Evolutionary conservation across 1,140 invertebrate genomes (phyloP).

Genomic region (Vollenhovia emeryi): DNA sequence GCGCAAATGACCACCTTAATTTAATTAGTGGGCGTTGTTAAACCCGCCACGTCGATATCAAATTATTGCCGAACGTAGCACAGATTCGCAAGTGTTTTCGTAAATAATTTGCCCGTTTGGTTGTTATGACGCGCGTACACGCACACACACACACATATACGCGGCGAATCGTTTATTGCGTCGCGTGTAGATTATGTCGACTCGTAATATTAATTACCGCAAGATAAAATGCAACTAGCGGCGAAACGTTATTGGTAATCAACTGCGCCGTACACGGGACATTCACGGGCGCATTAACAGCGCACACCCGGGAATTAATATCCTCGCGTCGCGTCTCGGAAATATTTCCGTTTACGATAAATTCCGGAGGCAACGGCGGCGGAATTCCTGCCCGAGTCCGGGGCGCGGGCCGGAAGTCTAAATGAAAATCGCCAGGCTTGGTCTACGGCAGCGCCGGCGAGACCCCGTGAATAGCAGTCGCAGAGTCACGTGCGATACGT

Average conservation of each 20-base stretch:
- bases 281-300: conserved; percentile 30
- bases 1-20: conserved; percentile 7
- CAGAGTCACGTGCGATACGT: conserved; percentile 25
- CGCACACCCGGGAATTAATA: conserved; percentile 43
- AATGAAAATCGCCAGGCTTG: conserved; percentile 50
- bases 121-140: background rate
- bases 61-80: conserved; percentile 31
- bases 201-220: conserved; percentile 43
- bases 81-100: conserved; percentile 33
- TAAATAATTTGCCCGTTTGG: conserved; percentile 23
- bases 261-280: background rate
- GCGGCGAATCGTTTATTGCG: background rate
- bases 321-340: conserved; percentile 26
- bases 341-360: conserved; percentile 62
- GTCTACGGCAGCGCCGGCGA: background rate
- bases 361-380: conserved; percentile 47
- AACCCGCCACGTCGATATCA: conserved; percentile 25
- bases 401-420: conserved; percentile 44
- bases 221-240: conserved; percentile 33
- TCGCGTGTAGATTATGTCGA: conserved; percentile 12
- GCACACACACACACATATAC: background rate
- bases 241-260: conserved; percentile 18
- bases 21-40: conserved; percentile 48
- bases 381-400: conserved; percentile 51
- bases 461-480: conserved; percentile 2